Evolutionary conservation across 2,888 invertebrate species (phyloP).

Genomic region (Lycia hirtaria): DNA sequence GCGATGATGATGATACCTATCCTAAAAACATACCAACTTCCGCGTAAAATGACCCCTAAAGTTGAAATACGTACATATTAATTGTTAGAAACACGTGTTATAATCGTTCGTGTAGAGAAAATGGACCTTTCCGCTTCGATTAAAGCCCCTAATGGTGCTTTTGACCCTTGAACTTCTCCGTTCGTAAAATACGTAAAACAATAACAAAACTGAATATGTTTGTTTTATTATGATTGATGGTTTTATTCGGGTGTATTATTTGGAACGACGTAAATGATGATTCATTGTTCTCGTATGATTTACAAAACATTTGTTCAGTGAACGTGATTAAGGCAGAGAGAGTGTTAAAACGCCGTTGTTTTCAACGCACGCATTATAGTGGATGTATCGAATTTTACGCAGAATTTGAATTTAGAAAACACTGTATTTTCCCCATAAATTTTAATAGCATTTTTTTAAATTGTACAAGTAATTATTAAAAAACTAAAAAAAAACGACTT

Average conservation of each 20-base stretch:
- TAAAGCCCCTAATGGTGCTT: constrained; percentile 38
- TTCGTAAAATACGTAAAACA: constrained; percentile 16
- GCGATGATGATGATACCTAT: too few relatives aligned
- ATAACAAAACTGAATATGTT: constrained; percentile 28
- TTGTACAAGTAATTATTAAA: too few relatives aligned
- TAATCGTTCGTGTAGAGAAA: constrained; percentile 1
- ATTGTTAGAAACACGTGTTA: background rate
- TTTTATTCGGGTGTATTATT: constrained; percentile 19
- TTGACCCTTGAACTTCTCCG: constrained; percentile 37
- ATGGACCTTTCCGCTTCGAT: constrained; percentile 6
- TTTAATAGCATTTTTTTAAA: too few relatives aligned
- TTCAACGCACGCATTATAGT: background rate
- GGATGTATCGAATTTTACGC: background rate
- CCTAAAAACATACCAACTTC: too few relatives aligned
- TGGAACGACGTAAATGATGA: constrained; percentile 20
- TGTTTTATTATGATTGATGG: constrained; percentile 39
- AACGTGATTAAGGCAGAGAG: background rate
- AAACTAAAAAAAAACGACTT: too few relatives aligned
- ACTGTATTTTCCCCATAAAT: too few relatives aligned
- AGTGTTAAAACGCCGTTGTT: background rate
- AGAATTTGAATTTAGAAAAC: too few relatives aligned
- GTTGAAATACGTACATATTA: too few relatives aligned
- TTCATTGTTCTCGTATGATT: constrained; percentile 27
- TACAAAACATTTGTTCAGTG: constrained; percentile 15
- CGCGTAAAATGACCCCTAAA: too few relatives aligned